Conservation (phyloP, 2,113 vertebrate species). For the Syngnathus floridae region DNA sequence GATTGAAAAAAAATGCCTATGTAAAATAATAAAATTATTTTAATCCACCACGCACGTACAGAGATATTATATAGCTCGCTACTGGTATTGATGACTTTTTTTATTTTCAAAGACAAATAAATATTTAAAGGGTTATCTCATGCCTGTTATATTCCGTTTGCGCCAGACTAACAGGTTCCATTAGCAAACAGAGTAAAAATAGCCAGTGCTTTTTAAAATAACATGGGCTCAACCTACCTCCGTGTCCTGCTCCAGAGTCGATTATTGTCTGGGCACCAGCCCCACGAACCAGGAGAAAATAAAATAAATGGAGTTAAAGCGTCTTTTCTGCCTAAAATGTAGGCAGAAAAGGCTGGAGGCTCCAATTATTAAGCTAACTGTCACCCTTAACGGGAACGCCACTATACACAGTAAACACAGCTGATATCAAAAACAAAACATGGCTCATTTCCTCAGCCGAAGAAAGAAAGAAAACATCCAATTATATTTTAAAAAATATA, state of each 20-base stretch:
- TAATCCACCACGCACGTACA: neutral
- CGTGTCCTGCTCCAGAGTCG: conserved; percentile 69
- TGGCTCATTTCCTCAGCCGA: conserved; percentile 8
- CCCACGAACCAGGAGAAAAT: conserved; percentile 22
- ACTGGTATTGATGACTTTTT: neutral
- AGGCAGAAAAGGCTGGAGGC: conserved; percentile 34
- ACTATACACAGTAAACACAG: conserved; percentile 36
- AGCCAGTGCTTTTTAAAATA: neutral
- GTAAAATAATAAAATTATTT: neutral
- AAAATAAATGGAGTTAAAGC: conserved; percentile 4
- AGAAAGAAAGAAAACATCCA: neutral
- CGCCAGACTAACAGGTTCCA: conserved; percentile 20
- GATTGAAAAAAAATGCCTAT: neutral
- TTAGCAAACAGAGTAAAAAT: conserved; percentile 9
- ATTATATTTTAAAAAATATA: conserved; percentile 5
- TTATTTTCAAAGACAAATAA: neutral
- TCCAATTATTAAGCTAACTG: conserved; percentile 19
- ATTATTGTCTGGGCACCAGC: conserved; percentile 52
- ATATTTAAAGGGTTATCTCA: neutral
- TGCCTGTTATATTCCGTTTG: conserved; percentile 4
- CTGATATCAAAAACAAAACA: conserved; percentile 31
- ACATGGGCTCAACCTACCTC: conserved; percentile 46
- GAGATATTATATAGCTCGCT: neutral
- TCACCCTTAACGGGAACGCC: conserved; percentile 20
- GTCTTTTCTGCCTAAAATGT: conserved; percentile 32